Conservation (phyloP, 64 coral and sea anemone genomes). For the Dendrophyllia cribrosa region DNA sequence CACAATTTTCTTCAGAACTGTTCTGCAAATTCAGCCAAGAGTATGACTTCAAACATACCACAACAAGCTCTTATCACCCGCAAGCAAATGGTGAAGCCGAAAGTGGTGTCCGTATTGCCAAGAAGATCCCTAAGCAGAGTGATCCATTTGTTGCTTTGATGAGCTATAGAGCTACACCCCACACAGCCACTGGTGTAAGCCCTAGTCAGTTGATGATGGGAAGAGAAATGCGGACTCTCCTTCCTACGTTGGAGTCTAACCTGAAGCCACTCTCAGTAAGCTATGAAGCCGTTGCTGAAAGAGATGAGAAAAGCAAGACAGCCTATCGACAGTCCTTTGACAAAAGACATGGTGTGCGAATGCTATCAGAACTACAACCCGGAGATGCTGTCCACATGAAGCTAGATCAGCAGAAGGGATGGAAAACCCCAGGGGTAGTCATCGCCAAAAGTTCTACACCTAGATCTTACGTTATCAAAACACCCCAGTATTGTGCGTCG, state of each 20-base stretch:
- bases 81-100: constrained; percentile 12
- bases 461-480: neutral
- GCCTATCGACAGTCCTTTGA: neutral
- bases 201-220: constrained; percentile 13
- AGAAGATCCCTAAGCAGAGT: neutral
- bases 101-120: constrained; percentile 2
- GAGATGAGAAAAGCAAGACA: neutral
- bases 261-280: neutral
- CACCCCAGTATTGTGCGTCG: too few species aligned
- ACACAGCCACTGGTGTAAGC: neutral
- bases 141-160: neutral
- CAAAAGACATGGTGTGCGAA: neutral
- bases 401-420: constrained; percentile 3
- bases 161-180: neutral
- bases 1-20: neutral
- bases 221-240: neutral
- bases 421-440: neutral
- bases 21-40: neutral
- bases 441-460: neutral
- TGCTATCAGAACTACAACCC: neutral
- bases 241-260: neutral
- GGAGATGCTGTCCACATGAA: neutral
- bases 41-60: constrained; percentile 4
- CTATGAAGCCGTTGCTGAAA: neutral
- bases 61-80: neutral